Percentiles rank a stretch among this genome's conserved stretches.
Conservation (phyloP, 37 sponge, comb jelly and placozoan species). For the Axinella damicornis region DNA sequence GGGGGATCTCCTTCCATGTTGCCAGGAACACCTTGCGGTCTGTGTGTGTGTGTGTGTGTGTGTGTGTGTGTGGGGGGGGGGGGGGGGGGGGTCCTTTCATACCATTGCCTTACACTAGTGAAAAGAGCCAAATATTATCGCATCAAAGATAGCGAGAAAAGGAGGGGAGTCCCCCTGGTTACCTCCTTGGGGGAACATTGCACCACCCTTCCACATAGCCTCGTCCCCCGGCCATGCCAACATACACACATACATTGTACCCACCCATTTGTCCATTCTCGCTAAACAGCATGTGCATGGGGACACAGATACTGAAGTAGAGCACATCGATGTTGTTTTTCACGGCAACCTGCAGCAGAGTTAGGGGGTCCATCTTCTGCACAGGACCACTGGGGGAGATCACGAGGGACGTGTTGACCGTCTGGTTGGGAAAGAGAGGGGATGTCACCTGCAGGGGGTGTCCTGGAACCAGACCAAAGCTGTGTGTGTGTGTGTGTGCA, state of each 20-base stretch:
- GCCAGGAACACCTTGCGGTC: constrained; percentile 89
- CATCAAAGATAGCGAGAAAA: too few relatives aligned
- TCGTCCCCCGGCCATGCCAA: neutral
- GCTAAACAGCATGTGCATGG: constrained; percentile 62
- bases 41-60: constrained; percentile 32
- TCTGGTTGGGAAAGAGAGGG: constrained; percentile 79
- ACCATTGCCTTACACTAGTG: too few relatives aligned
- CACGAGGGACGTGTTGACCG: constrained; percentile 69
- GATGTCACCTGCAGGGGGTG: constrained; percentile 63
- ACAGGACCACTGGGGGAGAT: constrained; percentile 79
- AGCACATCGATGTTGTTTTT: constrained; percentile 93
- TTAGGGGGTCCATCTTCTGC: constrained; percentile 91
- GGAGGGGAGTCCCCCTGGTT: neutral
- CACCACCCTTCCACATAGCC: too few relatives aligned
- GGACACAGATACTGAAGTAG: constrained; percentile 78
- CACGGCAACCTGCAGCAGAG: constrained; percentile 89
- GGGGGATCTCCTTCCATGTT: constrained; percentile 92
- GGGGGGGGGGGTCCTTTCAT: neutral
- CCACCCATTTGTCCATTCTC: constrained; percentile 91
- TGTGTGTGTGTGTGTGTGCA: constrained; percentile 21
- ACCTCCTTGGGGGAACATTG: neutral
- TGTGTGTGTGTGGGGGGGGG: neutral
- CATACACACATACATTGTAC: constrained; percentile 26
- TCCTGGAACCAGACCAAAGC: constrained; percentile 92
- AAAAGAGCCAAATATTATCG: too few relatives aligned